Evolutionary conservation across 2,888 invertebrate species (phyloP), one percentile per base, ranked within the genome.

Genomic region (Arge pagana): DNA sequence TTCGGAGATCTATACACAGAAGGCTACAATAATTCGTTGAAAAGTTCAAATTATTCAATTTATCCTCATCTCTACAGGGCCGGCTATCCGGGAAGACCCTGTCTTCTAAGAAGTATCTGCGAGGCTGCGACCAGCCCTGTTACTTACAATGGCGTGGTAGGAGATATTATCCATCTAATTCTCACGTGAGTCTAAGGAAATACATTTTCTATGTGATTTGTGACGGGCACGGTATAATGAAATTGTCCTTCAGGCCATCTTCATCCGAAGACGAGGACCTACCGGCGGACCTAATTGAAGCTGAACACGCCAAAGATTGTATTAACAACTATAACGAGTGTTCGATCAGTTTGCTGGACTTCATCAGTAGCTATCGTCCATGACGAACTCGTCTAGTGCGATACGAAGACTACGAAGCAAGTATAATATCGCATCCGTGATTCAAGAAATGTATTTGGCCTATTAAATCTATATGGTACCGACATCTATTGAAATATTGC

Each of bases 91-190:
- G 87, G 85, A 3, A 78, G 78, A 33, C 70, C 72, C 10, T 88
- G 88, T 68, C 71, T 88, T 35, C 74, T 85, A 48, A 78, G 83
- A 55, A 80, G 82, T 13, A 85, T 88, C 64, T 88, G 88, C 60
- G 86, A 87, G 68, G 81, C 81, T 49, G 78, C 83, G 21, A 77
- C 76, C 19, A 70, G 76, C 13, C 80, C 81, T 45, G 72, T 83
- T 50, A 57, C 57, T 4, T 71, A 78, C 48, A 84, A 85, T 65
- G 88, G 88, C 6, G 70, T 88, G 5, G 63, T 88, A 35, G 88
- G 88, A 3, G 86, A 86, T 69, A 71, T 89, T 55, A 75, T 88
- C 28, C 84, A 86, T 66, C 79, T 87, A 28, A 67, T 88, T 53
- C 82, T 89, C 55, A 85, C 85, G 89, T 88, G 78, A 84, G 82